phyloP scores from a whole-genome alignment of 1,140 invertebrate genomes.

The Chionoecetes opilio region DNA sequence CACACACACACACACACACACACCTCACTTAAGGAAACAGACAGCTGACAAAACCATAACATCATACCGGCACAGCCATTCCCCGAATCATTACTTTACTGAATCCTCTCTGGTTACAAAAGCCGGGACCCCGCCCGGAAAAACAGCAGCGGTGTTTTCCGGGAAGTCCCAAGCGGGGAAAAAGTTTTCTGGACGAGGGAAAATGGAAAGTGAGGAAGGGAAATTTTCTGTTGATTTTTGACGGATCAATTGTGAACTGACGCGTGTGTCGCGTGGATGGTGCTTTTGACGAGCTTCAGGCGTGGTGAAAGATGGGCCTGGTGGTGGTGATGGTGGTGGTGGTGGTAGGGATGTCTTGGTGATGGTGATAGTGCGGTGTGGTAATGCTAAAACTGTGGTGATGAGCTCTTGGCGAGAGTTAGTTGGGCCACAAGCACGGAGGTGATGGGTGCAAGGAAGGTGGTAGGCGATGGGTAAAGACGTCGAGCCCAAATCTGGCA shows the following conservation, averaged over 20 bases:
- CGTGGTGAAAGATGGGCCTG: neutral
- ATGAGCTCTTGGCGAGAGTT: neutral
- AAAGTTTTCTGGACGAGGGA: neutral
- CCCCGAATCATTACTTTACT: neutral
- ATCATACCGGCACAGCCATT: neutral
- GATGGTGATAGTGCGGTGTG: no score
- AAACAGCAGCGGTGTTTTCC: neutral
- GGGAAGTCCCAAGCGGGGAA: neutral
- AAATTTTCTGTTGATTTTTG: slow-evolving; percentile 31
- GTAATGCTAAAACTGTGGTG: no score
- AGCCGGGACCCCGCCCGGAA: neutral
- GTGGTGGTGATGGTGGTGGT: no score
- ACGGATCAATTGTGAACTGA: neutral
- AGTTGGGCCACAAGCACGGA: no score
- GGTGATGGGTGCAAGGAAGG: no score
- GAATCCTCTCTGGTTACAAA: neutral
- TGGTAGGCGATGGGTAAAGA: no score
- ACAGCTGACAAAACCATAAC: neutral
- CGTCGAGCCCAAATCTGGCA: no score
- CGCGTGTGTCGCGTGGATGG: neutral
- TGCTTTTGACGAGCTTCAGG: neutral
- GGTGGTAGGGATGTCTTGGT: neutral
- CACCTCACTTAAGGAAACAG: no score
- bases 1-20: slow-evolving; percentile 24
- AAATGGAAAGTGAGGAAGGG: neutral